A percentile compares a stretch with the other conserved stretches of the same genome.
phyloP scores from a whole-genome alignment of 2,888 invertebrate genomes.

The Lasioglossum marginatum region DNA sequence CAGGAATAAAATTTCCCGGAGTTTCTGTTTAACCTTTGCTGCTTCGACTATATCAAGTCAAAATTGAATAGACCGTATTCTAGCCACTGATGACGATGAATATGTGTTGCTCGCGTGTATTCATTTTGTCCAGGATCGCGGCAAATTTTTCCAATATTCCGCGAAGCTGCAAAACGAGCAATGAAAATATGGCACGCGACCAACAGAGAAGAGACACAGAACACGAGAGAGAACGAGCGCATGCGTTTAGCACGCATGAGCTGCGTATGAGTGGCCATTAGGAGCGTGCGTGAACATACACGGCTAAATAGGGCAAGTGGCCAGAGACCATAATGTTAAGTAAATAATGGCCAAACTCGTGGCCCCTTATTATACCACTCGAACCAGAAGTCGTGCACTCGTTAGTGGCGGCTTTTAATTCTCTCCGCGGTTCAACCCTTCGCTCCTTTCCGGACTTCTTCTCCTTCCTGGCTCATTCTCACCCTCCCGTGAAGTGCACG shows the following conservation, averaged over 20 bases:
- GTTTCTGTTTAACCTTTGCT: neutral
- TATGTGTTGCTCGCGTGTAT: neutral
- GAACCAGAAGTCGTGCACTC: slow-evolving; percentile 76
- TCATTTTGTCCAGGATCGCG: neutral
- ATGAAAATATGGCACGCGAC: slow-evolving; percentile 65
- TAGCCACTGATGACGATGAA: neutral
- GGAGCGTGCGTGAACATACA: slow-evolving; percentile 72
- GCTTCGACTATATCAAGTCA: neutral
- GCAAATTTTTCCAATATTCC: slow-evolving; percentile 11
- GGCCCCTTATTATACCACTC: slow-evolving; percentile 78
- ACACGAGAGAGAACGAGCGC: slow-evolving; percentile 38
- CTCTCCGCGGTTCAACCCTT: slow-evolving; percentile 59
- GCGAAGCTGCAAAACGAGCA: slow-evolving; percentile 46
- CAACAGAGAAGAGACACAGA: slow-evolving; percentile 25
- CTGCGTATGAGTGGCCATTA: slow-evolving; percentile 77
- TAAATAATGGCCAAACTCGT: slow-evolving; percentile 79
- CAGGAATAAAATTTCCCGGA: neutral
- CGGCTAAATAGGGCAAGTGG: slow-evolving; percentile 72
- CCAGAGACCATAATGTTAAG: slow-evolving; percentile 75
- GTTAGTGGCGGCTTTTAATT: slow-evolving; percentile 76
- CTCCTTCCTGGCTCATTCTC: slow-evolving; percentile 65
- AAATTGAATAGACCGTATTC: neutral
- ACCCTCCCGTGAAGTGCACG: slow-evolving; percentile 57
- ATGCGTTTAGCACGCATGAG: slow-evolving; percentile 67
- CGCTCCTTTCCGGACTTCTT: slow-evolving; percentile 58